These are phyloP conservation scores for Orius insidiosus DNA, from an alignment of 1,140 invertebrate species.

Conservation along the genomic window DNA sequence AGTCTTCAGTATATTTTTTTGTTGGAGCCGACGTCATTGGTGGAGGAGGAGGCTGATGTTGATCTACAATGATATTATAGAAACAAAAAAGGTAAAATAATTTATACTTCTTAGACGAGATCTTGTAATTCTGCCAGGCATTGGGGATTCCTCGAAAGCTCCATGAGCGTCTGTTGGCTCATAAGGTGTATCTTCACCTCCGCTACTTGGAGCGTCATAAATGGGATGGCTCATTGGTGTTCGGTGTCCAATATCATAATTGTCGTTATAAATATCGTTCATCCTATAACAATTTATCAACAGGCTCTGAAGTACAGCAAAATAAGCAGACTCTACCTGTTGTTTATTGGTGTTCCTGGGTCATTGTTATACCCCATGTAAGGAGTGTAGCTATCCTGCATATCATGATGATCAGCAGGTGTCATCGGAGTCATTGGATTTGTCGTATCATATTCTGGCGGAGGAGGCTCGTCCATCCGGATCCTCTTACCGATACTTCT, in stretches of 20 bases:
- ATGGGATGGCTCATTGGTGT: too few relatives aligned
- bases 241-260: too few relatives aligned
- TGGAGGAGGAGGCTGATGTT: constrained; percentile 22
- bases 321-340: too few relatives aligned
- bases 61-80: constrained; percentile 5
- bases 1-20: constrained; percentile 23
- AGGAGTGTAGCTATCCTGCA: constrained; percentile 28
- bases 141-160: background rate
- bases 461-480: constrained; percentile 73
- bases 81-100: background rate
- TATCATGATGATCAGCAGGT: constrained; percentile 31
- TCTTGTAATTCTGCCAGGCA: constrained; percentile 29
- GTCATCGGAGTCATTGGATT: constrained; percentile 53
- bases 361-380: constrained; percentile 28
- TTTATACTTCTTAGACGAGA: constrained; percentile 29
- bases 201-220: background rate
- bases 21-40: constrained; percentile 20
- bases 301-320: too few relatives aligned
- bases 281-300: too few relatives aligned
- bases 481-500: constrained; percentile 53
- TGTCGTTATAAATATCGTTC: too few relatives aligned
- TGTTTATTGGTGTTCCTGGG: constrained; percentile 29
- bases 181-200: background rate
- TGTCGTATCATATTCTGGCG: constrained; percentile 58
- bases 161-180: background rate